Percentiles rank a stretch among this genome's conserved stretches.
These are phyloP conservation scores for Pantherophis guttatus DNA, from an alignment of 2,113 vertebrate genomes.

Conservation along the genomic window DNA sequence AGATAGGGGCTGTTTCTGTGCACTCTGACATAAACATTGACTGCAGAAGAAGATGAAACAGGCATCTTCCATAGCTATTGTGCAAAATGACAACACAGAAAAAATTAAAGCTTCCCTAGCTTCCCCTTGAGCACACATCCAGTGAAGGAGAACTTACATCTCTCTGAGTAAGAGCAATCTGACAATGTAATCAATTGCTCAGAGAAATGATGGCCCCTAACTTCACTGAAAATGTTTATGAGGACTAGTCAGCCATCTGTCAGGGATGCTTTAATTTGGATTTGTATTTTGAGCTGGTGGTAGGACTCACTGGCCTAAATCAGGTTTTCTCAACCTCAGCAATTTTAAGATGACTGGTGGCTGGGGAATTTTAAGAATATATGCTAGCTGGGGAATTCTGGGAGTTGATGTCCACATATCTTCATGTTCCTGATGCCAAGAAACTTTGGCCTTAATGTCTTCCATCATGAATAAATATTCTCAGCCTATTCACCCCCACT, in stretches of 20 bases:
- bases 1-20: conserved; percentile 65
- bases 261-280: not conserved
- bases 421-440: not conserved
- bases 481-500: not conserved
- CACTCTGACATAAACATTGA: conserved; percentile 70
- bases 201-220: not conserved
- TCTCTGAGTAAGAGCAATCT: not conserved
- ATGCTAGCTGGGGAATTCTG: not conserved
- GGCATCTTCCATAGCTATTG: not conserved
- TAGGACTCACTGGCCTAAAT: not conserved
- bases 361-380: not conserved
- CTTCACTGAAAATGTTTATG: not conserved
- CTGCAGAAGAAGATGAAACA: conserved; percentile 47
- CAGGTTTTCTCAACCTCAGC: not conserved
- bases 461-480: not conserved
- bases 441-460: not conserved
- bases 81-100: not conserved
- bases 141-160: not conserved
- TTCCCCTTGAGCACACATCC: not conserved
- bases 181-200: not conserved
- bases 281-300: not conserved
- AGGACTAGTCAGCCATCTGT: not conserved
- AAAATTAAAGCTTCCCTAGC: not conserved
- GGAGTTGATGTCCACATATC: not conserved
- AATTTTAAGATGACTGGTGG: not conserved